Percentiles rank a stretch among this genome's conserved stretches.
Conservation (phyloP, 64 coral and sea anemone genomes). For the Stichodactyla helianthus region DNA sequence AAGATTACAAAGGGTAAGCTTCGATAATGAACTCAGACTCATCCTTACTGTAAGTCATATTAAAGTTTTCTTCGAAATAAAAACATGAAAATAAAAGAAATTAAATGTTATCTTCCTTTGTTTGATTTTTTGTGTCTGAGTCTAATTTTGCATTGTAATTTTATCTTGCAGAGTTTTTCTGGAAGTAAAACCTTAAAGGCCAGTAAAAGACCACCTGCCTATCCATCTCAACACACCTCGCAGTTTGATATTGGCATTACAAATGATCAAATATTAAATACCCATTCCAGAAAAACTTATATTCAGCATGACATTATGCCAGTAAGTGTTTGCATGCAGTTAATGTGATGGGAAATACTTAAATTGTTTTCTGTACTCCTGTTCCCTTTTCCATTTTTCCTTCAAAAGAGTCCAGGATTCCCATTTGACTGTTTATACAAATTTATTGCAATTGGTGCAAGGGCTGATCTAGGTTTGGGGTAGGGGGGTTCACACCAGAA, state of each 20-base stretch:
- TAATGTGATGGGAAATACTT: background rate
- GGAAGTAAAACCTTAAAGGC: conserved; percentile 56
- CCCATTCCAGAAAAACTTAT: conserved; percentile 68
- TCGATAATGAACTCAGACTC: no score
- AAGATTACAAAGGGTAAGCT: no score
- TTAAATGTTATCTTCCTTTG: background rate
- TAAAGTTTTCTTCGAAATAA: no score
- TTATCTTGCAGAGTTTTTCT: conserved; percentile 69
- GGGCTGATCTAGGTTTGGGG: no score
- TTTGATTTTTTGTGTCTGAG: background rate
- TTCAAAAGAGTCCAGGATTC: no score
- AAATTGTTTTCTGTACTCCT: no score
- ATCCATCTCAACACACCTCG: conserved; percentile 78
- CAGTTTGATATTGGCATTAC: conserved; percentile 70
- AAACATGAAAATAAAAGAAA: no score
- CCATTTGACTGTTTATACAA: no score
- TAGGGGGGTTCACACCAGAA: no score
- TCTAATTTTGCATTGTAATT: background rate
- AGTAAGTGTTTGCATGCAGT: conserved; percentile 39
- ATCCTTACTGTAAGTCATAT: no score
- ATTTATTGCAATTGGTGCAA: no score
- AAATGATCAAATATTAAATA: conserved; percentile 49
- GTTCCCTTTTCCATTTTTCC: no score
- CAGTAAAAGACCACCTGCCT: conserved; percentile 54
- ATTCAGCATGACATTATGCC: conserved; percentile 44